These are phyloP conservation scores for Drosophila mayri DNA, from an alignment of 1,140 invertebrate species.

Conservation along the genomic window DNA sequence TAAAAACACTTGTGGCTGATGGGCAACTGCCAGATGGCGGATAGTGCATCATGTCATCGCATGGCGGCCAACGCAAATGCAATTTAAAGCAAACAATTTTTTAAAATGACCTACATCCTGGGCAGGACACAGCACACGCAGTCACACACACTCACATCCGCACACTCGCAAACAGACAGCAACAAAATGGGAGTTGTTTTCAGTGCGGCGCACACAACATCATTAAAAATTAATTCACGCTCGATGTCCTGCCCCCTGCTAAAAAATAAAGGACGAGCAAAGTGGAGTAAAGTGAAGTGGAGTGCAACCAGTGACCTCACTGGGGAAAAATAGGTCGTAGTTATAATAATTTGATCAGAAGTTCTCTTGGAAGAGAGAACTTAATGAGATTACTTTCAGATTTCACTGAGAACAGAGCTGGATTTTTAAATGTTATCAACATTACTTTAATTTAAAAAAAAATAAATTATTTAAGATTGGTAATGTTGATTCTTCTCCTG, in stretches of 20 bases:
- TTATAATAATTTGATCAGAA: neutral
- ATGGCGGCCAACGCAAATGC: slow-evolving; percentile 75
- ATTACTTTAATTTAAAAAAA: neutral
- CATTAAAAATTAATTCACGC: slow-evolving; percentile 84
- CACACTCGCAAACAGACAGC: slow-evolving; percentile 48
- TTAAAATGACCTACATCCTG: slow-evolving; percentile 81
- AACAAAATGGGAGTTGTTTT: slow-evolving; percentile 69
- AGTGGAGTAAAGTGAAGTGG: slow-evolving; percentile 27
- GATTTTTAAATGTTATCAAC: too few species aligned
- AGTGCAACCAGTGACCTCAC: slow-evolving; percentile 19
- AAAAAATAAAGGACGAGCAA: slow-evolving; percentile 27
- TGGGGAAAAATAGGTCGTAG: neutral
- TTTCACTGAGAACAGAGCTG: neutral
- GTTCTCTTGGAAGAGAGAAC: neutral
- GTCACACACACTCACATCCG: slow-evolving; percentile 18
- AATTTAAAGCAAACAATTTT: slow-evolving; percentile 83
- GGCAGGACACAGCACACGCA: slow-evolving; percentile 47
- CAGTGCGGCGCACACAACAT: slow-evolving; percentile 69
- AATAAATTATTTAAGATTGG: neutral
- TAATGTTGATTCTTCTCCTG: too few species aligned
- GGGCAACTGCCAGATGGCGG: slow-evolving; percentile 46
- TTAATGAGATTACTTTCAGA: neutral
- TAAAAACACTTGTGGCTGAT: slow-evolving; percentile 74
- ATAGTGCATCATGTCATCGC: slow-evolving; percentile 61
- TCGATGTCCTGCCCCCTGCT: slow-evolving; percentile 67